A percentile compares a stretch with the other conserved stretches of the same genome.
Conservation (phyloP, 2,113 vertebrate species). For the Engystomops pustulosus region DNA sequence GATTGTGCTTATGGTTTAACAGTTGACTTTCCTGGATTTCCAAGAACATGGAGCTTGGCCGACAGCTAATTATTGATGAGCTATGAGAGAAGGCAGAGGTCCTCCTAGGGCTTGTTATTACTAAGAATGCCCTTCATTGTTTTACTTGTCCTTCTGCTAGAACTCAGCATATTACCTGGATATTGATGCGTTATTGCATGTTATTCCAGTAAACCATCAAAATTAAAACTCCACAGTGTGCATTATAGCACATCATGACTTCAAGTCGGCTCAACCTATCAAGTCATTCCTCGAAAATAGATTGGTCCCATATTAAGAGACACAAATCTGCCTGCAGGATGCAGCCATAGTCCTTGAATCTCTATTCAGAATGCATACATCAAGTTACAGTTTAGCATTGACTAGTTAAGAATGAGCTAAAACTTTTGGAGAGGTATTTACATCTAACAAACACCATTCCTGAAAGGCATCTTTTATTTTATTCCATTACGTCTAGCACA, state of each 20-base stretch:
- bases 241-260: neutral
- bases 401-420: too few relatives aligned
- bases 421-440: too few relatives aligned
- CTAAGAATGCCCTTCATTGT: neutral
- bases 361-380: too few relatives aligned
- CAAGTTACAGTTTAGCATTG: too few relatives aligned
- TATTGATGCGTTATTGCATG: neutral
- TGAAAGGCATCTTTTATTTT: too few relatives aligned
- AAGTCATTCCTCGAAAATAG: too few relatives aligned
- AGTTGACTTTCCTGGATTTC: slow-evolving; percentile 1
- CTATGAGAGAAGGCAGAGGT: neutral
- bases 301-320: too few relatives aligned
- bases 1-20: neutral
- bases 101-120: neutral
- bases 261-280: neutral
- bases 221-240: neutral
- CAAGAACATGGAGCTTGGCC: neutral
- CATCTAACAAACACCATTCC: too few relatives aligned
- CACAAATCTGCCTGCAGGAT: too few relatives aligned
- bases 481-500: too few relatives aligned
- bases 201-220: neutral
- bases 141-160: neutral
- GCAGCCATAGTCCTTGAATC: too few relatives aligned
- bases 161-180: neutral
- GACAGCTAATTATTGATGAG: slow-evolving; percentile 12